Base-by-base conservation (phyloP, 2,888 invertebrate species). In the Physocephala rufipes region DNA sequence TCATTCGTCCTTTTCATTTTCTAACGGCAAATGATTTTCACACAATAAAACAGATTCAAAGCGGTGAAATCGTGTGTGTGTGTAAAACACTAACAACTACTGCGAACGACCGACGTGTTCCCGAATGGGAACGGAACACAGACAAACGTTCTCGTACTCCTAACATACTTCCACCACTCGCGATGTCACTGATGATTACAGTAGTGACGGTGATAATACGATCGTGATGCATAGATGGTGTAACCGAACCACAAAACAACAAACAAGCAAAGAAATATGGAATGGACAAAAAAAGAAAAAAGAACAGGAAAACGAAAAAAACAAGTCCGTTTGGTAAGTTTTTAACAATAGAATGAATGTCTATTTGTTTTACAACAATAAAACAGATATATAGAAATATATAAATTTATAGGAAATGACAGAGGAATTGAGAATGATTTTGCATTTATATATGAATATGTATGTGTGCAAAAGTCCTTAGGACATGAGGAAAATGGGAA, bases 311-410 rank as follows among this genome's bases (percentile, higher is more conserved):
- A n/a, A n/a, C n/a, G n/a, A n/a, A n/a, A n/a, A n/a, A n/a, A n/a
- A n/a, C n/a, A n/a, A n/a, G n/a, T n/a, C n/a, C n/a, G n/a, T 36
- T 7, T 36, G 36, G 36, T 36, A 36, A 36, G 36, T 36, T 7
- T 55, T 96, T 96, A 87, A 43, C 89, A 89, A 73, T 30, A 43
- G 21, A 49, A 51, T n/a, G 51, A 30, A 59, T 58, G 49, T 68
- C 68, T 68, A 61, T 68, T 68, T 62, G 51, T 62, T 62, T 68
- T 45, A 43, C 63, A 13, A 67, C 19, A 19, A 28, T 28, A 16
- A 19, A 65, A 36, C n/a, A n/a, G n/a, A n/a, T n/a, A n/a, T n/a
- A n/a, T n/a, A 21, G 66, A 55, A 66, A 66, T 79, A 81, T 78
- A 79, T 77, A n/a, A 80, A 58, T 58, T 58, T 58, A 26, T 28